phyloP scores from a whole-genome alignment of 2,888 invertebrate species.

The Acleris literana region DNA sequence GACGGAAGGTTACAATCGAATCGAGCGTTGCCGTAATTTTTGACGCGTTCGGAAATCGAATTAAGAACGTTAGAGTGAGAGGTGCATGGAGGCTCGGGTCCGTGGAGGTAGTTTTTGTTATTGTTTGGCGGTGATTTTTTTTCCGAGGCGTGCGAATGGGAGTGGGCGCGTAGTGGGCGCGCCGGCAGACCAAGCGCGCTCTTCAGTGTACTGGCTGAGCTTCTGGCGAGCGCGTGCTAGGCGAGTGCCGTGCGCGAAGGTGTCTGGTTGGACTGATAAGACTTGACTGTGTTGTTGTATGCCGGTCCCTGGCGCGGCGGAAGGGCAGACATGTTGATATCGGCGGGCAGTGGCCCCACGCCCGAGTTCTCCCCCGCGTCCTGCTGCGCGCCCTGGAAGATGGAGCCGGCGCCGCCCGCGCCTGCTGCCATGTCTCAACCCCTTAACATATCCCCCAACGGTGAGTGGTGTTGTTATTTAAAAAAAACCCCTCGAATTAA shows the following conservation, averaged over 20 bases:
- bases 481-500: too few species aligned
- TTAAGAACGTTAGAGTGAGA: conserved; percentile 82
- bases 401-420: conserved; percentile 85
- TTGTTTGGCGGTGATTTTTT: conserved; percentile 81
- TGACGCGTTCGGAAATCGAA: conserved; percentile 83
- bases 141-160: conserved; percentile 82
- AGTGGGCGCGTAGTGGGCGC: conserved; percentile 83
- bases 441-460: conserved; percentile 85
- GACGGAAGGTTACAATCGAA: conserved; percentile 78
- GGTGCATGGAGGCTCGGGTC: conserved; percentile 70
- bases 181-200: conserved; percentile 80
- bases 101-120: conserved; percentile 78
- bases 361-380: conserved; percentile 83
- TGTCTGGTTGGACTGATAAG: conserved; percentile 29
- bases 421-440: conserved; percentile 75
- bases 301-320: conserved; percentile 57
- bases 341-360: conserved; percentile 85
- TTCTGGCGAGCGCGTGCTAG: conserved; percentile 80
- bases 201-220: conserved; percentile 84
- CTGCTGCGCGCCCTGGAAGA: conserved; percentile 86
- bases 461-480: conserved; percentile 53
- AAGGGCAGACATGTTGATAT: conserved; percentile 85
- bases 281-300: conserved; percentile 62
- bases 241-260: conserved; percentile 58
- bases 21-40: conserved; percentile 75